phyloP scores from a whole-genome alignment of 2,797 vertebrate species.

The Acipenser ruthenus region DNA sequence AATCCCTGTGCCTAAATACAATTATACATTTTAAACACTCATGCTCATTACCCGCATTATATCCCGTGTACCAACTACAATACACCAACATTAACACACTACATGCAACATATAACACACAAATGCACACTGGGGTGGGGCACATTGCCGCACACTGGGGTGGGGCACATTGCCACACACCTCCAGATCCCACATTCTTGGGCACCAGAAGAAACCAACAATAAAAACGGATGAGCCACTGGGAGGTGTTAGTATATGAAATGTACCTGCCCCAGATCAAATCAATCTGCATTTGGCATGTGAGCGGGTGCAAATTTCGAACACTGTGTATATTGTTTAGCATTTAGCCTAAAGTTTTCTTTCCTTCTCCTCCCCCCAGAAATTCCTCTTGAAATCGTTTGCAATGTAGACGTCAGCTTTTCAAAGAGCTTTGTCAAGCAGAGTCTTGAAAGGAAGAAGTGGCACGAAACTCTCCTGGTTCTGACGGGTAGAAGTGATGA shows the following conservation, averaged over 20 bases:
- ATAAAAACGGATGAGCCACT: too few species aligned
- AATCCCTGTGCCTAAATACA: too few species aligned
- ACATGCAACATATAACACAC: too few species aligned
- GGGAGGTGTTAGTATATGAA: not conserved
- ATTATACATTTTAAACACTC: too few species aligned
- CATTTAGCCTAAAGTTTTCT: slow-evolving; percentile 14
- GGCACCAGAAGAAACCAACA: too few species aligned
- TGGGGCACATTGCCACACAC: too few species aligned
- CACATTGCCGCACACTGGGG: too few species aligned
- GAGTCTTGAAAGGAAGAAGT: slow-evolving; percentile 50
- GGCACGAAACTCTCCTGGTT: slow-evolving; percentile 52
- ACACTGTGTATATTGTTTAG: not conserved
- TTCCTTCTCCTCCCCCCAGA: slow-evolving; percentile 35
- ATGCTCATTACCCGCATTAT: too few species aligned
- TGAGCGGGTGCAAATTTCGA: not conserved
- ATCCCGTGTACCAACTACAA: too few species aligned
- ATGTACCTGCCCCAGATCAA: not conserved
- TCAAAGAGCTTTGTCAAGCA: slow-evolving; percentile 49
- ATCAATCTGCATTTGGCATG: not conserved
- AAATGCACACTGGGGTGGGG: too few species aligned
- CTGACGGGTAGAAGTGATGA: slow-evolving; percentile 39
- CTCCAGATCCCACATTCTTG: too few species aligned
- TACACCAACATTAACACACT: too few species aligned
- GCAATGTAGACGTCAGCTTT: slow-evolving; percentile 37
- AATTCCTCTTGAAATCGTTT: slow-evolving; percentile 47